Evolutionary conservation across 2,113 vertebrate species (phyloP), one percentile per base, ranked within the genome.

Genomic region (Dicentrarchus labrax): DNA sequence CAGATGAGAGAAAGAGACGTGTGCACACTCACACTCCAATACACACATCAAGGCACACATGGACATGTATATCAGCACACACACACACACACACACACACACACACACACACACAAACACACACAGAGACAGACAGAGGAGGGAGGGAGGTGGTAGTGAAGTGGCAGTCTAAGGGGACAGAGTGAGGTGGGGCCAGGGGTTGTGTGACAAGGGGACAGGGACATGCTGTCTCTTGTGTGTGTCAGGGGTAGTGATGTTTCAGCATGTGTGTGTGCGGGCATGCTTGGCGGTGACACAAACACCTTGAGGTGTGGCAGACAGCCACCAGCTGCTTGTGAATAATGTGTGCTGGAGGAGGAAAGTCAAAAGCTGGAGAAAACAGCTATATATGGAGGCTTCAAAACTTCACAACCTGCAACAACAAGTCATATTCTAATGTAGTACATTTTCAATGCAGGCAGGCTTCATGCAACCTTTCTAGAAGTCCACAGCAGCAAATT

Each of bases 291-390:
- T 84, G 89, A 88, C 86, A 85, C 77, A 86, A 79, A 91, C 90
- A 93, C 92, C 90, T 92, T 90, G 77, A 94, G 92, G 89, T 93
- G 93, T 82, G 78, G 92, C 88, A 90, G 92, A 92, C 88, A 82
- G 92, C 83, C 87, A 78, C 81, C 86, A 93, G 86, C 89, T 88
- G 90, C 78, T 91, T 89, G 88, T 95, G 94, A 95, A 94, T 95
- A 96, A 94, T 90, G 86, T 85, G 90, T 66, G 78, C 65, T 83
- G 77, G 86, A 82, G 30, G 64, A 90, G 80, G 30, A 78, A 80
- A 90, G 89, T 90, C 89, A 87, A 87, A 78, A 78, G 17, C 72
- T 73, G 41, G 36, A 79, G 53, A 88, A 86, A 91, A 84, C 53
- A 41, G n/a, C 62, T 68, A 21, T 1, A 24, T 47, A 4, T 73